Base-by-base conservation (phyloP, 2,797 vertebrate genomes). In the Clarias laeviceps region DNA sequence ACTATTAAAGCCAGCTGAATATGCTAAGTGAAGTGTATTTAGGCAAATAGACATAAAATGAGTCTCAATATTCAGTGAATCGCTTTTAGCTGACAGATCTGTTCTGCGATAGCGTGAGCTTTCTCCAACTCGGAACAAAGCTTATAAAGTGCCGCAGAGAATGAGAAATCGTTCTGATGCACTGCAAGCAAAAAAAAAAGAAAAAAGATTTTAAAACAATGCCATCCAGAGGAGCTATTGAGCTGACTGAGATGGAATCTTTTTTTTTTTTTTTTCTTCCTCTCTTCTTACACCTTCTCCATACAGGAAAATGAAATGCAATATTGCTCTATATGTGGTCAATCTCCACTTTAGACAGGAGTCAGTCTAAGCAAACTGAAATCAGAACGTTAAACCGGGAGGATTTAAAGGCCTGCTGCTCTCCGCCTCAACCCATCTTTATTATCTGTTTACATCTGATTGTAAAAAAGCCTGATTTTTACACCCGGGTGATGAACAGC, bases 291-390 rank as follows among this genome's bases (percentile, higher is more conserved):
- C 50, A 54, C 2, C 29, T 61, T 12, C 32, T 37, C 5, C 12
- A 22, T 62, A 56, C 32, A 62, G 84, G 24, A 73, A 73, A 85
- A 72, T 70, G 59, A 74, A 86, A 81, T 66, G 82, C 50, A 65
- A 29, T 80, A 79, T 77, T 20, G 34, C 76, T 80, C 89, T 89
- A 86, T 86, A 88, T 92, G 91, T 86, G 91, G 92, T 91, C 93
- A 92, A 90, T 94, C 93, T 88, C 90, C 90, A 76, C 69, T 95
- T 95, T 94, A 92, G 91, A 90, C 93, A 93, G 93, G 91, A 91
- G 90, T 92, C 90, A 85, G 57, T 64, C 89, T 92, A 93, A 87
- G 89, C 90, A 84, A 88, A 88, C 83, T 29, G 40, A 89, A 91
- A 91, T 88, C 87, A 88, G 91, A 83, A 66, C 87, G 82, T 90